These are phyloP conservation scores for Heterotis niloticus DNA, from an alignment of 2,113 vertebrate species.

Conservation along the genomic window DNA sequence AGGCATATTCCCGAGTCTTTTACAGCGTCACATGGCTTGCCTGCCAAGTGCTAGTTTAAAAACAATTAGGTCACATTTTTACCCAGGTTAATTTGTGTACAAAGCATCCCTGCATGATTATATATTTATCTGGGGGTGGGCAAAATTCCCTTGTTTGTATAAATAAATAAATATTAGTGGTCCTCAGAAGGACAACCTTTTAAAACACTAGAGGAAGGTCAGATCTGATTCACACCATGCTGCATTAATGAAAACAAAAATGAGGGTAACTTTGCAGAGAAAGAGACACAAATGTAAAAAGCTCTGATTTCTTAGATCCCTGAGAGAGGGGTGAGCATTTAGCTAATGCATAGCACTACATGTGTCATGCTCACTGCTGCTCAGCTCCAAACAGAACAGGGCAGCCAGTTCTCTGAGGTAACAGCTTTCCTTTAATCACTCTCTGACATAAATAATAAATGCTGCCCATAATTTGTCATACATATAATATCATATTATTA, in stretches of 20 bases:
- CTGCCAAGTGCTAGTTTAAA: slow-evolving; percentile 3
- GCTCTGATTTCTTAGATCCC: no score
- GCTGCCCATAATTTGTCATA: no score
- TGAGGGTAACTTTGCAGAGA: neutral
- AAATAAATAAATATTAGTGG: neutral
- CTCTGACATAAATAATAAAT: no score
- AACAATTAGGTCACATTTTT: slow-evolving; percentile 3
- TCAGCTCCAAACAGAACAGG: no score
- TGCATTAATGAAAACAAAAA: neutral
- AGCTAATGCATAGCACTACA: no score
- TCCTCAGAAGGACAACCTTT: neutral
- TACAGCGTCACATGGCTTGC: neutral
- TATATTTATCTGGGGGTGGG: neutral
- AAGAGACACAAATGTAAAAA: no score
- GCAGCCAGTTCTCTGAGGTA: no score
- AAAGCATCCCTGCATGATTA: neutral
- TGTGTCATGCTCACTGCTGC: no score
- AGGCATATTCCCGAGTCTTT: neutral
- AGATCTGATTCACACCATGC: neutral
- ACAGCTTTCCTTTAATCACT: no score
- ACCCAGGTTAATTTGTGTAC: neutral
- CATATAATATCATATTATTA: no score
- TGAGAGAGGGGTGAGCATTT: no score
- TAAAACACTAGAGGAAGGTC: neutral
- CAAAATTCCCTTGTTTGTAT: neutral